Conservation (phyloP, 2,888 invertebrate genomes). For the Gisinianus flammeolus region DNA sequence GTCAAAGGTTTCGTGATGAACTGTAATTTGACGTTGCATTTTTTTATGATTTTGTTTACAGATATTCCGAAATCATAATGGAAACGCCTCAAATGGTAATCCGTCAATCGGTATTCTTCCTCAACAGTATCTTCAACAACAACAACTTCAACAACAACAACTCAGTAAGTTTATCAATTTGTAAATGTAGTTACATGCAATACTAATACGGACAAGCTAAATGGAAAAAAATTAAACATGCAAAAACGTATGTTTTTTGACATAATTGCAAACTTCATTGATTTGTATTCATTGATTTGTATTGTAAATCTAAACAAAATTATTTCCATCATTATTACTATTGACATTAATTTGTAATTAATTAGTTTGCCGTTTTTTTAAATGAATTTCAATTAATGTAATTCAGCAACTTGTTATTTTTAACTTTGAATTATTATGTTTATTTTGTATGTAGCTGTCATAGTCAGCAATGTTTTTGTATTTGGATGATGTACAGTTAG, state of each 20-base stretch:
- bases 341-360: no score
- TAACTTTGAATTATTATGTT: background rate
- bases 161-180: constrained; percentile 63
- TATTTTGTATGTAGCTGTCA: background rate
- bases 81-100: constrained; percentile 61
- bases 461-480: no score
- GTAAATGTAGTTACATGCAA: background rate
- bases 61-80: constrained; percentile 88
- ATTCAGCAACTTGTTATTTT: no score
- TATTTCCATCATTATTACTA: background rate
- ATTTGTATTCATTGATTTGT: background rate
- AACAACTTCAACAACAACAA: constrained; percentile 75
- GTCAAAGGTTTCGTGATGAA: no score
- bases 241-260: background rate
- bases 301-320: no score
- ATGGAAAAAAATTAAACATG: background rate
- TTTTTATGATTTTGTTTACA: constrained; percentile 64
- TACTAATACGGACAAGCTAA: background rate
- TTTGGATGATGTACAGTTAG: no score
- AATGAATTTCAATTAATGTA: no score
- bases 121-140: constrained; percentile 78
- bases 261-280: background rate
- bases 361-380: no score
- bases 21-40: no score
- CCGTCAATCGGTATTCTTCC: constrained; percentile 65